Conservation (phyloP, 2,113 vertebrate species). For the Anoura caudifer region DNA sequence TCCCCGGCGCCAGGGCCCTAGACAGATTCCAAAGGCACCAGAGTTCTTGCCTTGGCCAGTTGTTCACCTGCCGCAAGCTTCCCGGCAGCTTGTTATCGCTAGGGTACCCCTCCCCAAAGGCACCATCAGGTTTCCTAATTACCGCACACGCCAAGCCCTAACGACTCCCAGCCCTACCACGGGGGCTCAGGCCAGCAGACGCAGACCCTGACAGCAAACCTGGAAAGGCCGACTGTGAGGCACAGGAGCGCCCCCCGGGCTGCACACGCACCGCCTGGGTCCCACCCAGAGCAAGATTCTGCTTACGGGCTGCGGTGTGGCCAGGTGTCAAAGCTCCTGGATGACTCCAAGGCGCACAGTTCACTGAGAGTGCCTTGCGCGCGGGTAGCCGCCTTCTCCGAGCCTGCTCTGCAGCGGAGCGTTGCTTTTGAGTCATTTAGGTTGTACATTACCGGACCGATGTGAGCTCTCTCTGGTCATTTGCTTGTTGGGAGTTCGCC, state of each 20-base stretch:
- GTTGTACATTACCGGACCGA: background rate
- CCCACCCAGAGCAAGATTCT: background rate
- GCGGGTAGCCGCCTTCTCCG: accelerated
- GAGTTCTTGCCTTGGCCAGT: background rate
- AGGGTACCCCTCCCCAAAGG: background rate
- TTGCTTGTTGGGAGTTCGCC: background rate
- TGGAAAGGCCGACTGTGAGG: background rate
- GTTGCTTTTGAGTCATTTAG: background rate
- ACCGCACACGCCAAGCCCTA: background rate
- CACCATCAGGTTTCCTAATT: background rate
- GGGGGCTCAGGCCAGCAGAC: background rate
- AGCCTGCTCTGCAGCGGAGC: background rate
- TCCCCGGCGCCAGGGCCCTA: background rate
- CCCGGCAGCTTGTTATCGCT: background rate
- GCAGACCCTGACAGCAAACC: background rate
- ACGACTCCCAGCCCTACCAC: too few species aligned
- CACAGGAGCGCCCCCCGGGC: background rate
- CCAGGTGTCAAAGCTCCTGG: background rate
- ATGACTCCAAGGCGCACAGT: background rate
- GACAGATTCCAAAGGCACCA: background rate
- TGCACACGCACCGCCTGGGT: background rate
- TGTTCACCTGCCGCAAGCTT: background rate
- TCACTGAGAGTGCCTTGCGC: too few species aligned
- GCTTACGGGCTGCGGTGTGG: background rate
- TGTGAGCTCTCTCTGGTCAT: background rate